Percentiles rank a stretch among this genome's conserved stretches.
Evolutionary conservation across 2,113 vertebrate species (phyloP).

Genomic region (Cnemophilus loriae): DNA sequence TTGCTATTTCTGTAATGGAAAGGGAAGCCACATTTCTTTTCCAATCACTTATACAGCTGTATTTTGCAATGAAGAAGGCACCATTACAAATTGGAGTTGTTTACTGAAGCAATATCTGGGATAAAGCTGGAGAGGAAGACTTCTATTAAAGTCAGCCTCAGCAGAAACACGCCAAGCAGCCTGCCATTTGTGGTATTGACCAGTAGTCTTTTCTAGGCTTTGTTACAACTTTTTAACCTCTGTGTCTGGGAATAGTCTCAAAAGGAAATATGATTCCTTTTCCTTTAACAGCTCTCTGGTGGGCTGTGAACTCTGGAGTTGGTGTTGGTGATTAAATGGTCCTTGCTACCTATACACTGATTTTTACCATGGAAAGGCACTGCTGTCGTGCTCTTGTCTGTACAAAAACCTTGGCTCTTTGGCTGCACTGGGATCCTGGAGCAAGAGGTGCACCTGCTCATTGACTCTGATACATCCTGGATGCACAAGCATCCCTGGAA

Average conservation of each 20-base stretch:
- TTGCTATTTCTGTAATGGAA: neutral
- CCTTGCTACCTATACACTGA: neutral
- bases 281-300: neutral
- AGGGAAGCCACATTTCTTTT: neutral
- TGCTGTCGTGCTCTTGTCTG: neutral
- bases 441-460: neutral
- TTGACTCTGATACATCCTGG: neutral
- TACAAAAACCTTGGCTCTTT: neutral
- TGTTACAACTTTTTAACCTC: neutral
- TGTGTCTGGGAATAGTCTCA: neutral
- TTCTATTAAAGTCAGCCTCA: neutral
- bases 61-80: neutral
- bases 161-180: neutral
- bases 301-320: neutral
- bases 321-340: neutral
- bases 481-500: no score
- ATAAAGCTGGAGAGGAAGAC: neutral
- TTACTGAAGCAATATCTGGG: slow-evolving; percentile 13
- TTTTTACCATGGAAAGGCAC: neutral
- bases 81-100: slow-evolving; percentile 8
- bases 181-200: neutral
- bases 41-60: neutral
- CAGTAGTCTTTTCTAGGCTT: neutral
- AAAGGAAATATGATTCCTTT: neutral
- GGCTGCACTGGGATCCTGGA: neutral